Percentiles rank a stretch among this genome's conserved stretches.
phyloP scores from a whole-genome alignment of 2,797 vertebrate genomes.

The Menidia menidia region DNA sequence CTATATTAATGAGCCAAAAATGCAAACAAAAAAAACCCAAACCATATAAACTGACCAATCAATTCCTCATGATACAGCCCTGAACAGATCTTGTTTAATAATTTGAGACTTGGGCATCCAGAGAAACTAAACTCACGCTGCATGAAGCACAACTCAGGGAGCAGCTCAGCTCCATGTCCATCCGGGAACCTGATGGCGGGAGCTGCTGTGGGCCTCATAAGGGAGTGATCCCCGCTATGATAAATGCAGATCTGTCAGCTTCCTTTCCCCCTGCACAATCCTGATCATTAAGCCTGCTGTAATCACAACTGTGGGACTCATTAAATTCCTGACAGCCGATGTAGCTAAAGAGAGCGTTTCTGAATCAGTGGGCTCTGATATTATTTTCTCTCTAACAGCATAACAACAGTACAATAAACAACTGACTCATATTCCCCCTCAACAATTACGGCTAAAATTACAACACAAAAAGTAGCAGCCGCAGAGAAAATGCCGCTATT shows the following conservation, averaged over 20 bases:
- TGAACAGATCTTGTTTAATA: constrained; percentile 28
- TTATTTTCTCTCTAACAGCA: constrained; percentile 72
- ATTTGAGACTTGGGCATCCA: constrained; percentile 26
- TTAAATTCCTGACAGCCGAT: constrained; percentile 76
- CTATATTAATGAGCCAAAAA: constrained; percentile 11
- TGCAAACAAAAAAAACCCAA: constrained; percentile 9
- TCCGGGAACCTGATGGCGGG: constrained; percentile 40
- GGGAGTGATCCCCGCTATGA: constrained; percentile 69
- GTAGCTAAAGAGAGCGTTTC: constrained; percentile 70
- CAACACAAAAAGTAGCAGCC: constrained; percentile 43
- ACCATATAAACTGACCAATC: constrained; percentile 33
- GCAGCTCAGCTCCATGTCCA: constrained; percentile 38
- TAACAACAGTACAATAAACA: constrained; percentile 66
- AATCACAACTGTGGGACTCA: constrained; percentile 80
- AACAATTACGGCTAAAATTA: constrained; percentile 49
- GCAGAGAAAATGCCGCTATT: constrained; percentile 47
- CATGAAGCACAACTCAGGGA: constrained; percentile 44
- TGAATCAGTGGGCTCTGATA: constrained; percentile 75
- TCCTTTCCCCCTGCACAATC: constrained; percentile 65
- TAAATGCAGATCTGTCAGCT: constrained; percentile 76
- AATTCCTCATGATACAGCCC: constrained; percentile 10
- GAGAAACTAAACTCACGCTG: constrained; percentile 40
- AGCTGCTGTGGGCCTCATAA: constrained; percentile 45
- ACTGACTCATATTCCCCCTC: constrained; percentile 54
- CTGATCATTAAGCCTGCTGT: constrained; percentile 74